These are phyloP conservation scores for Agrenia bidenticulata DNA, from an alignment of 2,888 invertebrate species.

Conservation along the genomic window DNA sequence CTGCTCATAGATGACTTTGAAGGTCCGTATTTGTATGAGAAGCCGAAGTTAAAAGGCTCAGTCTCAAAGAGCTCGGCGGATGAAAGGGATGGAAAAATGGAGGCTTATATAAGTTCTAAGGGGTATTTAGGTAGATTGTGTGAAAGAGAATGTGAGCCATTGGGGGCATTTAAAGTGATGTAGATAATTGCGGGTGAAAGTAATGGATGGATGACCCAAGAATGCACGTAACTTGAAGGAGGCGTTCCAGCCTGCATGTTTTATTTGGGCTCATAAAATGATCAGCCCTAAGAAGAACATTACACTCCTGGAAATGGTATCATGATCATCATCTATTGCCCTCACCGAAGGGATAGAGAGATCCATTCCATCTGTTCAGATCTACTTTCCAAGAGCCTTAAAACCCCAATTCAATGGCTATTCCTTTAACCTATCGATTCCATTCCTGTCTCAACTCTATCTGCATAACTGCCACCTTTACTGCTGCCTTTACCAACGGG, in stretches of 20 bases:
- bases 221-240: too few species aligned
- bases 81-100: too few species aligned
- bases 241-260: conserved; percentile 14
- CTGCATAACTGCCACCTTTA: conserved; percentile 26
- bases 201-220: too few species aligned
- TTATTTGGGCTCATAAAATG: conserved; percentile 22
- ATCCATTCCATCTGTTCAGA: conserved; percentile 4
- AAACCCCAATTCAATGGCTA: conserved; percentile 22
- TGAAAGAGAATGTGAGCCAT: too few species aligned
- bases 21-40: too few species aligned
- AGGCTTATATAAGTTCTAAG: too few species aligned
- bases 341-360: neutral
- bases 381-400: conserved; percentile 8
- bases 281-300: conserved; percentile 11
- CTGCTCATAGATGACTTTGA: too few species aligned
- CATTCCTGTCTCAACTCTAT: conserved; percentile 21
- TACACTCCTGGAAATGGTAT: neutral
- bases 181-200: too few species aligned
- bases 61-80: too few species aligned
- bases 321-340: neutral
- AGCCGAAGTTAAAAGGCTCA: too few species aligned
- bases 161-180: too few species aligned
- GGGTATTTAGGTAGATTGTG: too few species aligned
- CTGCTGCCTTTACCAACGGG: neutral
- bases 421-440: conserved; percentile 24